Evolutionary conservation across 2,888 invertebrate species (phyloP).

Genomic region (Pyrocoelia pectoralis): DNA sequence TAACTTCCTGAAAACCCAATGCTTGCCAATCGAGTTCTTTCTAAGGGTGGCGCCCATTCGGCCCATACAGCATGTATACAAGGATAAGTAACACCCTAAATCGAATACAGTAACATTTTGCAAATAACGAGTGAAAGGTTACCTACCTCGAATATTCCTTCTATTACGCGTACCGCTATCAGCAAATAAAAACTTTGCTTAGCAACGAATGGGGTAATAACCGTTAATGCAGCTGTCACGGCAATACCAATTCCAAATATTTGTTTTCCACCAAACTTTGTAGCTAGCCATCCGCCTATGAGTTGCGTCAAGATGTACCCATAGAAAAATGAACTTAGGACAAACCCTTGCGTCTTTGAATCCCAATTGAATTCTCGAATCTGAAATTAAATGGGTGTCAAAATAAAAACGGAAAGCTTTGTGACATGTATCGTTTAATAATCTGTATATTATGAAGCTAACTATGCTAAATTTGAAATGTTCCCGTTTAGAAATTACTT

Average conservation of each 20-base stretch:
- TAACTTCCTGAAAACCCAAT: slow-evolving; percentile 88
- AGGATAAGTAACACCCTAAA: slow-evolving; percentile 74
- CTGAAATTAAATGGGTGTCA: too few species aligned
- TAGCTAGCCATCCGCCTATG: slow-evolving; percentile 84
- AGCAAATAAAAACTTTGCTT: slow-evolving; percentile 74
- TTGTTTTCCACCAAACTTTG: slow-evolving; percentile 85
- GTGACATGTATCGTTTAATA: too few species aligned
- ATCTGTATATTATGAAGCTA: too few species aligned
- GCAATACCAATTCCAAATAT: slow-evolving; percentile 84
- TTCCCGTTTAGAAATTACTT: too few species aligned
- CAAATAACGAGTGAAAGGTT: too few species aligned
- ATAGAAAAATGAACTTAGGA: slow-evolving; percentile 89
- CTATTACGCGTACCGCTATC: slow-evolving; percentile 68
- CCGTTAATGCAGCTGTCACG: slow-evolving; percentile 78
- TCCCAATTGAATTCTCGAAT: slow-evolving; percentile 83
- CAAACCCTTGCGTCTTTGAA: slow-evolving; percentile 76
- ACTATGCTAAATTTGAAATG: too few species aligned
- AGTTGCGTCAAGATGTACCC: slow-evolving; percentile 87
- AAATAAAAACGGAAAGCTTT: too few species aligned
- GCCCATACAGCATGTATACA: slow-evolving; percentile 87
- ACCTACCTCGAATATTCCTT: slow-evolving; percentile 6
- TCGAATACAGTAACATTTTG: too few species aligned
- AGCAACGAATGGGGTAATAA: slow-evolving; percentile 82
- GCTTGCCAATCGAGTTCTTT: slow-evolving; percentile 80
- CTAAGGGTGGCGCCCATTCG: slow-evolving; percentile 82